These are phyloP conservation scores for Corydoras sp. DNA, from an alignment of 2,113 vertebrate genomes.

Conservation along the genomic window DNA sequence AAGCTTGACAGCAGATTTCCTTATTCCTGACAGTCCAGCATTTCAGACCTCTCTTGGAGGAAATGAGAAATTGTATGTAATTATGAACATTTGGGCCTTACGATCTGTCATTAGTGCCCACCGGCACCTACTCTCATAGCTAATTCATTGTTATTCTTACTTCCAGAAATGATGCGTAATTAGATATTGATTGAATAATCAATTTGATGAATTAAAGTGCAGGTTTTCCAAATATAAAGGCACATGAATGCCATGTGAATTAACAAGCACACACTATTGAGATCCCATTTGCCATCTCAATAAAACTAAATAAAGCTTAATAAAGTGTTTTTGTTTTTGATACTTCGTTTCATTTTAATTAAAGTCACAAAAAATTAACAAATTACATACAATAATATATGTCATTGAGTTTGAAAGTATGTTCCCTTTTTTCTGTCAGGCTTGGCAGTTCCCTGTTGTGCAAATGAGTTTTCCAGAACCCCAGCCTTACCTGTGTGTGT, in stretches of 20 bases:
- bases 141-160: slow-evolving; percentile 69
- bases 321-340: slow-evolving; percentile 5
- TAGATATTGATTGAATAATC: slow-evolving; percentile 68
- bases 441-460: slow-evolving; percentile 73
- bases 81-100: slow-evolving; percentile 61
- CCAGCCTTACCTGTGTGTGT: slow-evolving; percentile 63
- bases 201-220: slow-evolving; percentile 64
- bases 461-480: slow-evolving; percentile 64
- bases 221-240: slow-evolving; percentile 19
- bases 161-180: slow-evolving; percentile 68
- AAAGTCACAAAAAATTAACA: slow-evolving; percentile 46
- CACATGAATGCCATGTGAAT: slow-evolving; percentile 7
- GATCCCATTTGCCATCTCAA: slow-evolving; percentile 1
- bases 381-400: slow-evolving; percentile 69
- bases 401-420: slow-evolving; percentile 75
- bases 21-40: slow-evolving; percentile 54
- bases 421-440: slow-evolving; percentile 73
- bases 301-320: background rate
- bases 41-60: slow-evolving; percentile 58
- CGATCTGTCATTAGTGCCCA: slow-evolving; percentile 56
- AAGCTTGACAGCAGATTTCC: slow-evolving; percentile 48
- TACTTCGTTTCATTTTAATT: slow-evolving; percentile 44
- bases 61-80: slow-evolving; percentile 72
- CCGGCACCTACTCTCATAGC: slow-evolving; percentile 58
- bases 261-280: background rate